phyloP scores from a whole-genome alignment of 2,797 vertebrate species.

The Odontamblyopus rebecca region DNA sequence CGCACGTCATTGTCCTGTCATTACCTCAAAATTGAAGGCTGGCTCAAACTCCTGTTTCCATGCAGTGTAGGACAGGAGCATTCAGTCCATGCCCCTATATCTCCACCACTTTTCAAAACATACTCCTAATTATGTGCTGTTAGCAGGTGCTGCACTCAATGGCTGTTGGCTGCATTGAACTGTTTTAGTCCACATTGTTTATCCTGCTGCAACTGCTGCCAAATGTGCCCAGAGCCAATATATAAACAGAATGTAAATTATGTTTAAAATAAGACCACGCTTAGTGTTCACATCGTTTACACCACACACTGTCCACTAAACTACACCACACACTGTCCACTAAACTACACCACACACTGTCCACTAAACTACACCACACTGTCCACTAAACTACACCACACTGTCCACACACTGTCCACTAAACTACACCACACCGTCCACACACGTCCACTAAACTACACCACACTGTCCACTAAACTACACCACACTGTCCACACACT shows the following conservation, averaged over 20 bases:
- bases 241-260: too few relatives aligned
- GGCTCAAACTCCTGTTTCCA: constrained; percentile 44
- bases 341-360: neutral
- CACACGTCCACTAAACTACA: too few relatives aligned
- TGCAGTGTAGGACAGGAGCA: constrained; percentile 32
- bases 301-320: neutral
- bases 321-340: neutral
- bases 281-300: neutral
- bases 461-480: too few relatives aligned
- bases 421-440: too few relatives aligned
- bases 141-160: constrained; percentile 72
- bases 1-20: constrained; percentile 78
- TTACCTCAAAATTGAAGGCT: constrained; percentile 84
- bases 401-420: too few relatives aligned
- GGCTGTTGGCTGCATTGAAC: neutral
- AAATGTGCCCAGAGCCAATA: too few relatives aligned
- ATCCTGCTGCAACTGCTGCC: too few relatives aligned
- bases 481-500: too few relatives aligned
- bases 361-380: too few relatives aligned
- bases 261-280: too few relatives aligned
- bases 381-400: too few relatives aligned
- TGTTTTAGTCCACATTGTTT: too few relatives aligned
- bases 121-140: constrained; percentile 21
- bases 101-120: constrained; percentile 21
- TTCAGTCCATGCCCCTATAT: constrained; percentile 19